Evolutionary conservation across 2,888 invertebrate genomes (phyloP).

Genomic region (Eupithecia dodoneata): DNA sequence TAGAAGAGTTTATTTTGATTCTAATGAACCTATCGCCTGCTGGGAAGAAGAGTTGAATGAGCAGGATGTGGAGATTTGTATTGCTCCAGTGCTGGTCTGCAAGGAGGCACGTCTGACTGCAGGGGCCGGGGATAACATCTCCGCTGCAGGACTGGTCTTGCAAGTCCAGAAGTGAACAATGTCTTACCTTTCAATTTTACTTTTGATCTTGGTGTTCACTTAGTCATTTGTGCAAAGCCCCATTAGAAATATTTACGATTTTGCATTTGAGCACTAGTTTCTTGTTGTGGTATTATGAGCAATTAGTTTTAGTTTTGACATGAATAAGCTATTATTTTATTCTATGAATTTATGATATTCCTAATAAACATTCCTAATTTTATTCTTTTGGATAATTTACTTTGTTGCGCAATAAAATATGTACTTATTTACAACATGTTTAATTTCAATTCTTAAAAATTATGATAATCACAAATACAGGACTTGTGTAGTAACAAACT

Average conservation of each 20-base stretch:
- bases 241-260: neutral
- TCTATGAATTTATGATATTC: slow-evolving; percentile 30
- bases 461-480: slow-evolving; percentile 15
- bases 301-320: slow-evolving; percentile 35
- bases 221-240: slow-evolving; percentile 28
- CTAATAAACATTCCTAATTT: slow-evolving; percentile 40
- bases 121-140: slow-evolving; percentile 94
- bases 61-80: slow-evolving; percentile 87
- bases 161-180: slow-evolving; percentile 82
- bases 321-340: slow-evolving; percentile 19
- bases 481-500: slow-evolving; percentile 20
- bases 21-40: slow-evolving; percentile 90
- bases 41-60: slow-evolving; percentile 88
- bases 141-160: slow-evolving; percentile 92
- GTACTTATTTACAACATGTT: slow-evolving; percentile 31
- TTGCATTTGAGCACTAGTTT: slow-evolving; percentile 7
- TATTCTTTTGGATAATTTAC: slow-evolving; percentile 38
- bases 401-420: slow-evolving; percentile 37
- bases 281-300: slow-evolving; percentile 17
- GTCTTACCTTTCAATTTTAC: slow-evolving; percentile 32
- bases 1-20: slow-evolving; percentile 86
- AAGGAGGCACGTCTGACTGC: slow-evolving; percentile 92
- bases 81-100: slow-evolving; percentile 93
- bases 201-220: slow-evolving; percentile 21
- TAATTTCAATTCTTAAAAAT: slow-evolving; percentile 21